Evolutionary conservation across 2,113 vertebrate species (phyloP).

Genomic region (Cygnus buccinator): DNA sequence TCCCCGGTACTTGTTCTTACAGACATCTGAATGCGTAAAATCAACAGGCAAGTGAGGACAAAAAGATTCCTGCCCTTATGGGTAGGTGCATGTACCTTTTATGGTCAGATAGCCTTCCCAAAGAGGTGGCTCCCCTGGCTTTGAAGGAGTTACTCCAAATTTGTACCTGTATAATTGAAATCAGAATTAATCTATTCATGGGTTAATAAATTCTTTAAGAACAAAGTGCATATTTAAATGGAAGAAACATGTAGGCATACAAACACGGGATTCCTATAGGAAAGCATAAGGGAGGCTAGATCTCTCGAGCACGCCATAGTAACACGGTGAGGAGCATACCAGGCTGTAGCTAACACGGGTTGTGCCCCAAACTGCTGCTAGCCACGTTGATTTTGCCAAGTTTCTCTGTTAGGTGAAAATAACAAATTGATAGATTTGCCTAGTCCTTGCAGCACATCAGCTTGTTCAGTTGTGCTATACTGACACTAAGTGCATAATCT

Average conservation of each 20-base stretch:
- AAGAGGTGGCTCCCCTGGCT: background rate
- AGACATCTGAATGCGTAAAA: background rate
- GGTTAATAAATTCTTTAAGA: conserved; percentile 49
- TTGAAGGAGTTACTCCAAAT: background rate
- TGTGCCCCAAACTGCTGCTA: background rate
- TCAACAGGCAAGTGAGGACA: background rate
- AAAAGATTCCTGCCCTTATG: accelerated
- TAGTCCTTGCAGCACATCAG: background rate
- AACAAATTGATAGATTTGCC: background rate
- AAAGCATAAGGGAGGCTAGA: background rate
- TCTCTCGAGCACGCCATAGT: background rate
- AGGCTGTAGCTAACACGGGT: background rate
- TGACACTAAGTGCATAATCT: background rate
- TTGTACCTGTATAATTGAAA: background rate
- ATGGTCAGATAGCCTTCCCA: background rate
- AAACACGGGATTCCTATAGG: background rate
- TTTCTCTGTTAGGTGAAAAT: background rate
- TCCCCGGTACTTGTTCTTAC: accelerated
- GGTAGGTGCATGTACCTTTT: background rate
- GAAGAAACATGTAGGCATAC: background rate
- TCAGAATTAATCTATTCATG: background rate
- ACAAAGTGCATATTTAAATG: conserved; percentile 60
- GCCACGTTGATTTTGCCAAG: background rate
- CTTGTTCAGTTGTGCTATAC: background rate
- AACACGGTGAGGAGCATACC: background rate